phyloP scores from a whole-genome alignment of 2,888 invertebrate species.

The Stictocephala bisonia region DNA sequence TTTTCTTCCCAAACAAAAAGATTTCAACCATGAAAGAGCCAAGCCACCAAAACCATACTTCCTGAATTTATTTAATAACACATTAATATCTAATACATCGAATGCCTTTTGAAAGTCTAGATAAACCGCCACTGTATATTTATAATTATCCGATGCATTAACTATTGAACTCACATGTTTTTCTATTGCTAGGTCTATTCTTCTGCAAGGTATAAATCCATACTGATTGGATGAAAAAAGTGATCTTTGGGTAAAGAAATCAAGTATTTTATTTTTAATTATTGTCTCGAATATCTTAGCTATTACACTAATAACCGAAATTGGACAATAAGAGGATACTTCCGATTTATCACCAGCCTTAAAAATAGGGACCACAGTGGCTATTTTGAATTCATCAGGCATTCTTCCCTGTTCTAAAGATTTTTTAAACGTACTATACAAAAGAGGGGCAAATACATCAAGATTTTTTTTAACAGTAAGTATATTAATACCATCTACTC shows the following conservation, averaged over 20 bases:
- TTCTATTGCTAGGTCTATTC: not conserved
- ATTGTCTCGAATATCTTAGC: not conserved
- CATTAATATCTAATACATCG: constrained; percentile 1
- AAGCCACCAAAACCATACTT: not conserved
- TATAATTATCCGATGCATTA: not conserved
- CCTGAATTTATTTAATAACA: not conserved
- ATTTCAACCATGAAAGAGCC: not conserved
- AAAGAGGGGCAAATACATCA: not conserved
- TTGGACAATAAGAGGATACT: not conserved
- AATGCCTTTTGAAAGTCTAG: constrained; percentile 4
- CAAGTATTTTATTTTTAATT: not conserved
- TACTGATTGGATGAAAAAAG: not conserved
- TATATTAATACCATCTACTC: constrained; percentile 1
- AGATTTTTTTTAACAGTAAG: not conserved
- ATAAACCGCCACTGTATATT: not conserved
- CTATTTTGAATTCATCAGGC: not conserved
- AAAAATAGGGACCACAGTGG: constrained; percentile 4
- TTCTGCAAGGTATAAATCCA: not conserved
- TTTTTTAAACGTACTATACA: not conserved
- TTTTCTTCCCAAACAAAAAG: not conserved
- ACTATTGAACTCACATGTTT: not conserved
- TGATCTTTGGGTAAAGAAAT: not conserved
- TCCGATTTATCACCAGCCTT: not conserved
- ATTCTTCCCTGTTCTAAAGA: not conserved
- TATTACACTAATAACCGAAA: not conserved